Conservation (phyloP, 2,888 invertebrate genomes). For the Ichneumoninae sp. region DNA sequence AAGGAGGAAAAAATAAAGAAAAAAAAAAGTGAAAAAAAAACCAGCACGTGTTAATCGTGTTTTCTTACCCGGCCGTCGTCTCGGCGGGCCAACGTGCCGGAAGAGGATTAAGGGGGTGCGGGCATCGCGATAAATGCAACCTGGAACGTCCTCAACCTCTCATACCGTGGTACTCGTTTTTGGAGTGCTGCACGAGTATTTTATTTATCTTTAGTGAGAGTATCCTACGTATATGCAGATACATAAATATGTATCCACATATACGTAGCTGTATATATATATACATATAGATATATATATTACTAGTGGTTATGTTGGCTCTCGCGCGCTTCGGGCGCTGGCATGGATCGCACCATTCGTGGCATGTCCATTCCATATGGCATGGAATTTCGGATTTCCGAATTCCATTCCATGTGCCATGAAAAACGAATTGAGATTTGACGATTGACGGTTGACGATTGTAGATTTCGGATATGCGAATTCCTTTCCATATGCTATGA, state of each 20-base stretch:
- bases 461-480: too few relatives aligned
- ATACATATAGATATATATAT: too few relatives aligned
- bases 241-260: background rate
- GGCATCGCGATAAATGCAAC: constrained; percentile 45
- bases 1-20: background rate
- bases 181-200: constrained; percentile 23
- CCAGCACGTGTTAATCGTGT: constrained; percentile 47
- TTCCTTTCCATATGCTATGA: too few relatives aligned
- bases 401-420: too few relatives aligned
- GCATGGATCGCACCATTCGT: too few relatives aligned
- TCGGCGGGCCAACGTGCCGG: constrained; percentile 23
- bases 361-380: too few relatives aligned
- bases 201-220: constrained; percentile 17
- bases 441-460: too few relatives aligned
- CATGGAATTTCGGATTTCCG: too few relatives aligned
- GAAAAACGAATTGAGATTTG: too few relatives aligned
- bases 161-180: background rate
- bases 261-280: too few relatives aligned
- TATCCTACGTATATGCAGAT: background rate
- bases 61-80: constrained; percentile 28
- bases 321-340: too few relatives aligned
- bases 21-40: background rate
- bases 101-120: constrained; percentile 32
- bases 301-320: too few relatives aligned
- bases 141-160: constrained; percentile 8